A percentile compares a stretch with the other conserved stretches of the same genome.
phyloP scores from a whole-genome alignment of 2,113 vertebrate genomes.

The Halichoerus grypus region DNA sequence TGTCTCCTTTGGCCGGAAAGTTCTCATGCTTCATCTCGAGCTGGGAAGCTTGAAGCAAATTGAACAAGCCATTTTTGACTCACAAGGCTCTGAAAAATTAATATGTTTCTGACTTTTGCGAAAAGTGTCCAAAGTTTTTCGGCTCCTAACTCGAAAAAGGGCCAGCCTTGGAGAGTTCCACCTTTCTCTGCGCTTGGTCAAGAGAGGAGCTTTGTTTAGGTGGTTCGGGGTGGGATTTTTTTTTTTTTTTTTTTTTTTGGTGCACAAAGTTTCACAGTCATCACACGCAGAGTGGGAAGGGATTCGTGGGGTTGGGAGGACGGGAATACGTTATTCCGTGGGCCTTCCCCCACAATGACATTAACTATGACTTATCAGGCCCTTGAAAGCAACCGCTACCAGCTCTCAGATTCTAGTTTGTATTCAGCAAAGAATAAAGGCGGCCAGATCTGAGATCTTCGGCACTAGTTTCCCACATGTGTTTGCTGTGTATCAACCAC shows the following conservation, averaged over 20 bases:
- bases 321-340: rapidly evolving
- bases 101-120: background rate
- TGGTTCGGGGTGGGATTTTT: rapidly evolving
- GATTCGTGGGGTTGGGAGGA: rapidly evolving
- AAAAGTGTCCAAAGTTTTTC: background rate
- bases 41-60: conserved; percentile 45
- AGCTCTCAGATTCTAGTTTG: rapidly evolving
- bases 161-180: background rate
- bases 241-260: background rate
- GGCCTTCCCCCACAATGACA: rapidly evolving
- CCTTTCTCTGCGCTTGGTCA: rapidly evolving
- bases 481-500: rapidly evolving
- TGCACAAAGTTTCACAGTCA: background rate
- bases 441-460: background rate
- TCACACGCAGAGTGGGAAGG: rapidly evolving
- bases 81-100: background rate
- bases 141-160: background rate
- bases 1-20: background rate
- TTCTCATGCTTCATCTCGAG: background rate
- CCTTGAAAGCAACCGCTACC: background rate
- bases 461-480: rapidly evolving
- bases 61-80: background rate
- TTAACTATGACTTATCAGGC: background rate
- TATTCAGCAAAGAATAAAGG: background rate
- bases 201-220: too few species aligned